Evolutionary conservation across 1,140 invertebrate genomes (phyloP).

Genomic region (Choristoneura fumiferana): DNA sequence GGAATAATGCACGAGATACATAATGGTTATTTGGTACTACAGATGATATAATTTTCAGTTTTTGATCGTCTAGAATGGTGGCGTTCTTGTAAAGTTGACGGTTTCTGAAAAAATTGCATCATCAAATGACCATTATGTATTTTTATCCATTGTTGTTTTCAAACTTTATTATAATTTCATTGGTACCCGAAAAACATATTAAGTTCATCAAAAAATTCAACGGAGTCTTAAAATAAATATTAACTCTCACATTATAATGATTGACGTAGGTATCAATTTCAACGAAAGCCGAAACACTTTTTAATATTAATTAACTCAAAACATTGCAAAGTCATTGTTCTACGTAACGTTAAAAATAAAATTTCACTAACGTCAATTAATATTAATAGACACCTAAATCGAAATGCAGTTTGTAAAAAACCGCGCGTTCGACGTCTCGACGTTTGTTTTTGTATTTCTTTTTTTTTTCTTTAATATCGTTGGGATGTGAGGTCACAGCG

Average conservation of each 20-base stretch:
- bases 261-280: constrained; percentile 15
- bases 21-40: no score
- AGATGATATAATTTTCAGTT: no score
- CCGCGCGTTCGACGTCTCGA: constrained; percentile 36
- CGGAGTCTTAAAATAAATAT: constrained; percentile 3
- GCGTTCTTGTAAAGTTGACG: no score
- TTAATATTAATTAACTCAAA: constrained; percentile 39
- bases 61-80: no score
- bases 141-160: no score
- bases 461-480: constrained; percentile 31
- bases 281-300: constrained; percentile 43
- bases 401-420: constrained; percentile 56
- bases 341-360: constrained; percentile 52
- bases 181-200: no score
- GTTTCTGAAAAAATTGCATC: no score
- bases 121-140: no score
- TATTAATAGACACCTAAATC: constrained; percentile 74
- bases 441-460: constrained; percentile 25
- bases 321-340: constrained; percentile 70
- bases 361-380: constrained; percentile 74
- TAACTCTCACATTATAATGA: constrained; percentile 12
- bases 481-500: constrained; percentile 46
- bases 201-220: no score
- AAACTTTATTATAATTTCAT: no score
- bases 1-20: no score